phyloP scores from a whole-genome alignment of 2,113 vertebrate species.

The Oreochromis spilurus region DNA sequence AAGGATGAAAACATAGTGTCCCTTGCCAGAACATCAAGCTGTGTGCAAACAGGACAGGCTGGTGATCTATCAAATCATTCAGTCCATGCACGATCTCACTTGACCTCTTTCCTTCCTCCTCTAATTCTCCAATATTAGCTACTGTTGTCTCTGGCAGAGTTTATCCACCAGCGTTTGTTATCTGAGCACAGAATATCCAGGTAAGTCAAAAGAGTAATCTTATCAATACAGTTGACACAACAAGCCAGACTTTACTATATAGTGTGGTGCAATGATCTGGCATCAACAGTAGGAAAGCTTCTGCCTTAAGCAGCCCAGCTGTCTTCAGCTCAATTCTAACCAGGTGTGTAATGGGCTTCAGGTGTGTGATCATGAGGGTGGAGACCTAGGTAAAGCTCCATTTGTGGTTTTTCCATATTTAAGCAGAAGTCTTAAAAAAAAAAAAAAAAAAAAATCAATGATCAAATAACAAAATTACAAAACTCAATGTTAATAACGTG shows the following conservation, averaged over 20 bases:
- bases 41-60: neutral
- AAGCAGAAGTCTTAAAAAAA: neutral
- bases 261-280: neutral
- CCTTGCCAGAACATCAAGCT: neutral
- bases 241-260: neutral
- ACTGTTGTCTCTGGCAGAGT: neutral
- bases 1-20: neutral
- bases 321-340: neutral
- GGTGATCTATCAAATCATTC: neutral
- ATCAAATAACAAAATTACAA: neutral
- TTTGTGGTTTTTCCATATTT: neutral
- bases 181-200: neutral
- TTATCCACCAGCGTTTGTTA: neutral
- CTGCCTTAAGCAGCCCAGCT: neutral
- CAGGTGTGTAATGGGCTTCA: neutral
- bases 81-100: neutral
- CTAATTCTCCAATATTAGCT: neutral
- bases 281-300: neutral
- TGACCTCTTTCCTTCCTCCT: neutral
- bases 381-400: neutral
- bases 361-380: neutral
- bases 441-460: fast-evolving
- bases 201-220: neutral
- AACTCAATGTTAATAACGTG: neutral
- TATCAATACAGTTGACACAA: neutral